Conservation (phyloP, 2,888 invertebrate species). For the Dryococelus australis region DNA sequence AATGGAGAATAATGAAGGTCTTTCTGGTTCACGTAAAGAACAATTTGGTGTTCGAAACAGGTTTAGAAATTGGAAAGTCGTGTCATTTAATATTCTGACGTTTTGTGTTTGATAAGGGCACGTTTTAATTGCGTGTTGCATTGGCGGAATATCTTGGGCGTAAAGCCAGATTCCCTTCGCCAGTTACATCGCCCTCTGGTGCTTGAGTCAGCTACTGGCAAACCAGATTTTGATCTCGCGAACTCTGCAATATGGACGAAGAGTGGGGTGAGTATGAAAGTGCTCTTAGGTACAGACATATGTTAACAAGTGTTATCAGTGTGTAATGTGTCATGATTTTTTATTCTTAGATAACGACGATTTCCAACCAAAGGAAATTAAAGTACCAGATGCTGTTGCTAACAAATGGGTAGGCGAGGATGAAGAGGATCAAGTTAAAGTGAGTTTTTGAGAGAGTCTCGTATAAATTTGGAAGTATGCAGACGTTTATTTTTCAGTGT, state of each 20-base stretch:
- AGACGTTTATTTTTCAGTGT: background rate
- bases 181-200: slow-evolving; percentile 37
- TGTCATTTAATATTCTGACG: slow-evolving; percentile 17
- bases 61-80: slow-evolving; percentile 18
- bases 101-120: slow-evolving; percentile 24
- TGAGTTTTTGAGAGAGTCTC: slow-evolving; percentile 55
- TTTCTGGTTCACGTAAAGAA: background rate
- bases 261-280: slow-evolving; percentile 69
- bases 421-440: slow-evolving; percentile 87
- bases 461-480: background rate
- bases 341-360: slow-evolving; percentile 73
- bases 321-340: background rate
- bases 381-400: slow-evolving; percentile 63
- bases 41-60: background rate
- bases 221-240: slow-evolving; percentile 40
- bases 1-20: slow-evolving; percentile 28
- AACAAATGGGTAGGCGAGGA: slow-evolving; percentile 91
- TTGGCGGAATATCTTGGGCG: background rate
- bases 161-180: background rate
- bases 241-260: slow-evolving; percentile 65
- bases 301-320: background rate
- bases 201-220: slow-evolving; percentile 30
- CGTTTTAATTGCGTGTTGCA: background rate
- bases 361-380: slow-evolving; percentile 71
- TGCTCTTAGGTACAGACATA: background rate